These are phyloP conservation scores for Netelia inedita DNA, from an alignment of 2,888 invertebrate genomes.

Conservation along the genomic window DNA sequence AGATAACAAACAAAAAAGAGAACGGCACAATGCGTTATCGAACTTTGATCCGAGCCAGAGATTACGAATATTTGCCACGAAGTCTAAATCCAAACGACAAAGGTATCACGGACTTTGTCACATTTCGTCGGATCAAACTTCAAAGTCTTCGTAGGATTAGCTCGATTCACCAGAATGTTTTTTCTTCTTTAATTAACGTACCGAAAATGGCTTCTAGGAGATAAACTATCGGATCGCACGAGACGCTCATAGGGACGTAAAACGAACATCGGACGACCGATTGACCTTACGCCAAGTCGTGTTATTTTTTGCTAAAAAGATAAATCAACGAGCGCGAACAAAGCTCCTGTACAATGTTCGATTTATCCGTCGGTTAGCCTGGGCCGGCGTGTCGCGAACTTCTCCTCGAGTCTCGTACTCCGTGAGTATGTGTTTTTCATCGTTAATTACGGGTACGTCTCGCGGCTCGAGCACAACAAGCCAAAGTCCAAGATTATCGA, in stretches of 20 bases:
- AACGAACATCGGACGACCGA: conserved; percentile 68
- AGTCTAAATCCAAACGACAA: neutral
- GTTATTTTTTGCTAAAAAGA: conserved; percentile 56
- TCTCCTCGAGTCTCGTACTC: neutral
- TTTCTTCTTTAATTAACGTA: neutral
- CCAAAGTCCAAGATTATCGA: neutral
- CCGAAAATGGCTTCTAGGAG: neutral
- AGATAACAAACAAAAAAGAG: conserved; percentile 12
- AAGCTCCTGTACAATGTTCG: neutral
- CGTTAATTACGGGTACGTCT: neutral
- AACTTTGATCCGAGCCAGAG: conserved; percentile 14
- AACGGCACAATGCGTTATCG: conserved; percentile 19
- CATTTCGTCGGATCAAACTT: neutral
- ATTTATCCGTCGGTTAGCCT: neutral
- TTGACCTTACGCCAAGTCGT: conserved; percentile 78
- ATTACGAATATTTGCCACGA: neutral
- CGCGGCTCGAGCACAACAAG: neutral
- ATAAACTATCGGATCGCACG: neutral
- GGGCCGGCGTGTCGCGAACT: neutral
- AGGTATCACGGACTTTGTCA: neutral
- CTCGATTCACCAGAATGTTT: neutral
- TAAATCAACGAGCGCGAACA: conserved; percentile 49
- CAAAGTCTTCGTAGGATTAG: neutral
- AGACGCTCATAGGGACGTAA: neutral
- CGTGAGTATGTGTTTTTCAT: neutral